phyloP scores from a whole-genome alignment of 2,113 vertebrate species.

The Hemicordylus capensis region DNA sequence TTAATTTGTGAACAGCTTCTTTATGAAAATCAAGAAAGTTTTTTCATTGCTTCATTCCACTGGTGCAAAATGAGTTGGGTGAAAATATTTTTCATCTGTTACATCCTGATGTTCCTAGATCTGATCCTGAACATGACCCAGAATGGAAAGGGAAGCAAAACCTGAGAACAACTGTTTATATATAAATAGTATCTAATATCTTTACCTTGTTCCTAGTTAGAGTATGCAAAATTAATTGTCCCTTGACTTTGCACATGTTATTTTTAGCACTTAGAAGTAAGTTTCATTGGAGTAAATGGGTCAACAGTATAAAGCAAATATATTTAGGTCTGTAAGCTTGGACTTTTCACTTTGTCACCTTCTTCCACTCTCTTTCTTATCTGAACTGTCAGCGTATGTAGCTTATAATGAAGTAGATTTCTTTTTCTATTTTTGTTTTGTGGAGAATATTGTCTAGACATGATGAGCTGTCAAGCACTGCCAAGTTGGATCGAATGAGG shows the following conservation, averaged over 20 bases:
- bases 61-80: background rate
- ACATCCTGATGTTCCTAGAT: background rate
- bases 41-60: background rate
- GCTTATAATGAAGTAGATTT: background rate
- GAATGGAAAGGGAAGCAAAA: background rate
- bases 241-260: background rate
- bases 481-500: conserved; percentile 62
- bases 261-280: background rate
- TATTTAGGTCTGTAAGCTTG: background rate
- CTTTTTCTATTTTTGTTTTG: conserved; percentile 32
- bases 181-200: background rate
- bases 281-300: background rate
- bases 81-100: background rate
- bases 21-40: background rate
- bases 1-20: background rate
- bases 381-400: background rate
- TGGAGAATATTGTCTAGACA: background rate
- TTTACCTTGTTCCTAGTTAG: background rate
- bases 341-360: background rate
- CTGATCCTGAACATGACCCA: background rate
- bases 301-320: background rate
- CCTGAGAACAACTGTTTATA: background rate
- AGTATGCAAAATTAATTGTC: background rate
- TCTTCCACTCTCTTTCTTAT: background rate
- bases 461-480: conserved; percentile 53